Conservation (phyloP, 2,888 invertebrate genomes). For the Scaptomyza polygonia region DNA sequence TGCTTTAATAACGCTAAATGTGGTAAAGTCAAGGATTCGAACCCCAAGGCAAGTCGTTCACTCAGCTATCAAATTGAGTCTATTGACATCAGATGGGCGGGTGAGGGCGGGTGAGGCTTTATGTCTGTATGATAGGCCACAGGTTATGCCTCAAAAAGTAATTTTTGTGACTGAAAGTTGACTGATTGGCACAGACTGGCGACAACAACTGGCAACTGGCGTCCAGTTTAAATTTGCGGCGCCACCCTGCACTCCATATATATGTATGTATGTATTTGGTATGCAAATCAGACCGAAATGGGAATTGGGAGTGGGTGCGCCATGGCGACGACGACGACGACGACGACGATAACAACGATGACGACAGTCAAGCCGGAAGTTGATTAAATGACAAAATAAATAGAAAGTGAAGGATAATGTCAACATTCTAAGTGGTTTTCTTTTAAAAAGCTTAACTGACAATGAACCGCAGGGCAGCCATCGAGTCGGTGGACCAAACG, state of each 20-base stretch:
- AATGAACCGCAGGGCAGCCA: slow-evolving; percentile 79
- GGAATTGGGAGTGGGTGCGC: slow-evolving; percentile 21
- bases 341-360: slow-evolving; percentile 40
- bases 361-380: slow-evolving; percentile 67
- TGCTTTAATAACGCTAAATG: slow-evolving; percentile 78
- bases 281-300: slow-evolving; percentile 69
- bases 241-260: slow-evolving; percentile 25
- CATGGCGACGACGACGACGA: slow-evolving; percentile 35
- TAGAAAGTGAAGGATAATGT: slow-evolving; percentile 78
- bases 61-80: slow-evolving; percentile 67
- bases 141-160: slow-evolving; percentile 73
- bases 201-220: slow-evolving; percentile 34
- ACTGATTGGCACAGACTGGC: slow-evolving; percentile 68
- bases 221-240: slow-evolving; percentile 13
- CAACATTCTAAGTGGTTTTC: slow-evolving; percentile 82
- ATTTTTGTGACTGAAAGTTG: slow-evolving; percentile 63
- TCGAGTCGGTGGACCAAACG: slow-evolving; percentile 16
- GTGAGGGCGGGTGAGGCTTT: neutral
- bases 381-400: slow-evolving; percentile 82
- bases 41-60: slow-evolving; percentile 40
- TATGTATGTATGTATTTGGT: too few relatives aligned
- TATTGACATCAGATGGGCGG: slow-evolving; percentile 27
- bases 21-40: slow-evolving; percentile 6
- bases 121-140: slow-evolving; percentile 33
- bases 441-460: slow-evolving; percentile 78